Conservation (phyloP, 35 echinoderm and acorn worm species). For the Stichopus chloronotus region DNA sequence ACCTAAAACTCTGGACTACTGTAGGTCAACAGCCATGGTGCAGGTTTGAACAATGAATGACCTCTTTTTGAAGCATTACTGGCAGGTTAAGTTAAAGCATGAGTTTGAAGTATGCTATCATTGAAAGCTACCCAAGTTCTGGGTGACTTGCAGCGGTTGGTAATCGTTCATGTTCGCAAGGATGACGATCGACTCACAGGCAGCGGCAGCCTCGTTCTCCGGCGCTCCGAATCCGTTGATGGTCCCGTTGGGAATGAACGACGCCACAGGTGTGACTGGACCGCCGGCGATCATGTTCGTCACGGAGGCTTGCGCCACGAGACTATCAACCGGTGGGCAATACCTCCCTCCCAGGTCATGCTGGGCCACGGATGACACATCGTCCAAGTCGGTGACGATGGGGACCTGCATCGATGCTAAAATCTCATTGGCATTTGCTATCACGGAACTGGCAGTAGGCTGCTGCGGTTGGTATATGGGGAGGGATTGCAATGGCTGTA, state of each 20-base stretch:
- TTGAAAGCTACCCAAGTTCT: constrained; percentile 16
- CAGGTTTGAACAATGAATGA: too few species aligned
- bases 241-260: constrained; percentile 4
- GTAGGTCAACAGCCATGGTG: too few species aligned
- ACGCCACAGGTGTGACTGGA: neutral
- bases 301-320: constrained; percentile 8
- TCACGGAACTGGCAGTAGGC: neutral
- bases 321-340: constrained; percentile 4
- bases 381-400: neutral
- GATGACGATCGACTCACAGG: constrained; percentile 27
- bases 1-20: too few species aligned
- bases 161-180: constrained; percentile 39
- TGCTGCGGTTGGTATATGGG: neutral
- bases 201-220: neutral
- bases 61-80: too few species aligned
- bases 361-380: constrained; percentile 26
- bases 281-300: constrained; percentile 30
- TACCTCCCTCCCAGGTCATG: neutral
- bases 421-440: constrained; percentile 35
- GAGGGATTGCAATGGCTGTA: neutral
- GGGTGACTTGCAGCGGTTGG: constrained; percentile 31
- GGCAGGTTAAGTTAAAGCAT: too few species aligned
- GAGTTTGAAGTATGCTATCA: neutral
- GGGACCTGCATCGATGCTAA: constrained; percentile 26
- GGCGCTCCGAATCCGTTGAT: constrained; percentile 10